phyloP scores from a whole-genome alignment of 37 sponge, comb jelly and placozoan genomes.

The Chondrosia reniformis region DNA sequence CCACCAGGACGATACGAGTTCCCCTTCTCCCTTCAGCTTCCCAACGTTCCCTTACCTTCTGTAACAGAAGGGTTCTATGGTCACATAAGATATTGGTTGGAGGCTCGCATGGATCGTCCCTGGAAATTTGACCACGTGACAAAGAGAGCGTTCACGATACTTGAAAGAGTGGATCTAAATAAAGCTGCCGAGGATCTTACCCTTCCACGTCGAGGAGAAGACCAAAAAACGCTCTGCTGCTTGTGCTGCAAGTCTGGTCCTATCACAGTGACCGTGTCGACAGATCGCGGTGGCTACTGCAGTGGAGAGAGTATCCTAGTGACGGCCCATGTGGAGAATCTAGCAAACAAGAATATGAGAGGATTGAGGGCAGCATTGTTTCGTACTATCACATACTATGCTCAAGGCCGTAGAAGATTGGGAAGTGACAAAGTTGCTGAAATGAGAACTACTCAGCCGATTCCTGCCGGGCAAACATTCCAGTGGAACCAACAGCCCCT shows the following conservation, averaged over 20 bases:
- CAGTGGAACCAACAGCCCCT: conserved; percentile 25
- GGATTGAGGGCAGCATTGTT: conserved; percentile 23
- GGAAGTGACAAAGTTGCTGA: not conserved
- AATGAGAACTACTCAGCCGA: not conserved
- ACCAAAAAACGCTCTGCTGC: conserved; percentile 57
- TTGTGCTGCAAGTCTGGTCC: conserved; percentile 73
- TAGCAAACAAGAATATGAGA: conserved; percentile 28
- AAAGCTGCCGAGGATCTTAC: conserved; percentile 22
- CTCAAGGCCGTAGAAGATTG: conserved; percentile 22
- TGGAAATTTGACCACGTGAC: conserved; percentile 46
- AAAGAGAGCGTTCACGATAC: conserved; percentile 29
- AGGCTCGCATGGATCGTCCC: conserved; percentile 38
- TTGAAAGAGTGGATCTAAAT: conserved; percentile 44
- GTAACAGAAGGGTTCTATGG: conserved; percentile 34
- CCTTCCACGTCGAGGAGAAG: conserved; percentile 12
- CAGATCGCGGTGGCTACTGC: conserved; percentile 56
- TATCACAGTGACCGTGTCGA: conserved; percentile 31
- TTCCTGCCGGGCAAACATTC: conserved; percentile 1
- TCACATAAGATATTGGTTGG: conserved; percentile 44
- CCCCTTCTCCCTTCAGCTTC: conserved; percentile 36
- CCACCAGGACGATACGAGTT: conserved; percentile 39
- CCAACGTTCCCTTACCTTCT: conserved; percentile 9
- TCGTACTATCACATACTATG: conserved; percentile 28
- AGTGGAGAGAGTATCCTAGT: conserved; percentile 40
- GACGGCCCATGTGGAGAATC: conserved; percentile 36